Conservation (phyloP, 2,888 invertebrate genomes). For the Pandemis cinnamomeana region DNA sequence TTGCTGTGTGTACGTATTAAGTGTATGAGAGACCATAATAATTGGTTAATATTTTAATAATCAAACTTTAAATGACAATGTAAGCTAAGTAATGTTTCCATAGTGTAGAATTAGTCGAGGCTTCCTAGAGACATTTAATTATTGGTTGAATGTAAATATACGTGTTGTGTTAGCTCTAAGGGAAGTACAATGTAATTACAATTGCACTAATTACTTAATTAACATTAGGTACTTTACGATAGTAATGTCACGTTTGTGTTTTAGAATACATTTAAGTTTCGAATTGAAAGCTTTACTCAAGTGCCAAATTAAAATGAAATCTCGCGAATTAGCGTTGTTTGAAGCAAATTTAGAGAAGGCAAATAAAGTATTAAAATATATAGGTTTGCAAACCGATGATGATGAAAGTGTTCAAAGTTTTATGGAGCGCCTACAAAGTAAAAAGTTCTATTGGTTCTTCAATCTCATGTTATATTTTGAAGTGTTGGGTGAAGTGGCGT, state of each 20-base stretch:
- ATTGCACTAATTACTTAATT: conserved; percentile 29
- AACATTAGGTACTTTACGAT: no score
- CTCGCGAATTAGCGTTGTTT: conserved; percentile 8
- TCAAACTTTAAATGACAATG: no score
- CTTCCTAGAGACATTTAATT: background rate
- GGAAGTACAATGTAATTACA: background rate
- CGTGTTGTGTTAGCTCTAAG: no score
- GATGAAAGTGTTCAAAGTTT: conserved; percentile 47
- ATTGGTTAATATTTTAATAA: no score
- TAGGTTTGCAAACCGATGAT: conserved; percentile 50
- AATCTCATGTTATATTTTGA: conserved; percentile 47
- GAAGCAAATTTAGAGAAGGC: conserved; percentile 21
- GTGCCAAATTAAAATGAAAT: background rate
- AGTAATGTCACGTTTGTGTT: no score
- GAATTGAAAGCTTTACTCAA: background rate
- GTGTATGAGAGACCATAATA: no score
- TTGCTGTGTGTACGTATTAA: no score
- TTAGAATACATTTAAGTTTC: background rate
- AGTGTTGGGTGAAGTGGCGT: conserved; percentile 48
- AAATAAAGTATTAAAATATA: conserved; percentile 36
- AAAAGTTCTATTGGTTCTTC: conserved; percentile 48
- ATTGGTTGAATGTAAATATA: background rate
- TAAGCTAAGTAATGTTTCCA: no score
- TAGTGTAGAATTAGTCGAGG: no score
- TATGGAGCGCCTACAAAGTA: conserved; percentile 46